These are phyloP conservation scores for Tubiluchus corallicola DNA, from an alignment of 2,888 invertebrate genomes.

Conservation along the genomic window DNA sequence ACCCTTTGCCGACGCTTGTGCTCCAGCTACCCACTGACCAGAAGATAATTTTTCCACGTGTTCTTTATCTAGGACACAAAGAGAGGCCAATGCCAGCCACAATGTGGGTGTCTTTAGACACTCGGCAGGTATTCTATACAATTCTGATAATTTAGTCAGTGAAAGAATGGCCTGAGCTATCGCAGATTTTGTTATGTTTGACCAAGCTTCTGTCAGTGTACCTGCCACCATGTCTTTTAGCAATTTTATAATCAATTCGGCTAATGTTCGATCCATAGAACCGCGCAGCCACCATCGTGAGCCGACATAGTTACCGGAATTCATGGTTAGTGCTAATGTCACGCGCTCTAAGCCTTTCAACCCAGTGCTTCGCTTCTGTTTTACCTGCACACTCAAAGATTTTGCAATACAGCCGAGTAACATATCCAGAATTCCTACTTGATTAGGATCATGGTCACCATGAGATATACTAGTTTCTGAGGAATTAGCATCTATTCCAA, in stretches of 20 bases:
- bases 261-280: constrained; percentile 58
- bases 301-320: constrained; percentile 19
- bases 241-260: constrained; percentile 65
- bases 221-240: constrained; percentile 81
- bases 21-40: constrained; percentile 50
- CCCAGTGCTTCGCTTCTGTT: too few species aligned
- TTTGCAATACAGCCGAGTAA: constrained; percentile 78
- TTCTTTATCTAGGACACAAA: constrained; percentile 76
- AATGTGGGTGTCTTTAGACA: constrained; percentile 58
- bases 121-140: constrained; percentile 48
- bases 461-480: constrained; percentile 36
- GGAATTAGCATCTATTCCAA: constrained; percentile 53
- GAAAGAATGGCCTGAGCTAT: constrained; percentile 68
- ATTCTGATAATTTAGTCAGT: constrained; percentile 58
- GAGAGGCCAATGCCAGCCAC: constrained; percentile 60
- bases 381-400: constrained; percentile 70
- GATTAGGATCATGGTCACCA: constrained; percentile 22
- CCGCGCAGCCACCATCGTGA: constrained; percentile 68
- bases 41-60: constrained; percentile 64
- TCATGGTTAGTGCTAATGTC: too few species aligned
- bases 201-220: constrained; percentile 66
- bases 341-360: too few species aligned
- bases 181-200: constrained; percentile 62
- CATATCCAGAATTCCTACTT: constrained; percentile 61
- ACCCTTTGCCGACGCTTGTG: constrained; percentile 23